These are phyloP conservation scores for Clarias magur DNA, from an alignment of 2,113 vertebrate species.

Conservation along the genomic window DNA sequence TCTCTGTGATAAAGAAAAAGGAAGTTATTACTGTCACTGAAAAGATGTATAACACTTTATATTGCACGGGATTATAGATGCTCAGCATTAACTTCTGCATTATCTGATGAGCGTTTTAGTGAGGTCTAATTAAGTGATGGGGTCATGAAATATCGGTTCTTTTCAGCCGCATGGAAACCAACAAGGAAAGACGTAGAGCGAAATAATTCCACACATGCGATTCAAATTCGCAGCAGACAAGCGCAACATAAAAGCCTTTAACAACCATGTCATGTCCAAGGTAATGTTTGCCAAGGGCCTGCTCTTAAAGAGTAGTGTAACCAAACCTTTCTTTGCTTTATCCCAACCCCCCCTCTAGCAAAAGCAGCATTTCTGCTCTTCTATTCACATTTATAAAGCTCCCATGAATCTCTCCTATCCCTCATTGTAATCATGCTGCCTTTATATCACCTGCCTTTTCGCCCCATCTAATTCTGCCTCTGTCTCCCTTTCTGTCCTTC, in stretches of 20 bases:
- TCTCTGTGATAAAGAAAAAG: slow-evolving; percentile 22
- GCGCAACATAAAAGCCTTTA: slow-evolving; percentile 39
- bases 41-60: background rate
- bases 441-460: slow-evolving; percentile 16
- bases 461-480: slow-evolving; percentile 27
- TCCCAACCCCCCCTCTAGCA: slow-evolving; percentile 27
- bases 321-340: slow-evolving; percentile 50
- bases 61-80: background rate
- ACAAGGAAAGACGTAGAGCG: background rate
- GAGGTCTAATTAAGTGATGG: background rate
- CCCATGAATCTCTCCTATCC: slow-evolving; percentile 20
- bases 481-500: slow-evolving; percentile 26
- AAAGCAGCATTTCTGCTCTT: slow-evolving; percentile 19
- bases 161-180: too few relatives aligned
- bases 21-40: slow-evolving; percentile 11
- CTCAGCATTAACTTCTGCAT: background rate
- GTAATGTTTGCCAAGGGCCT: slow-evolving; percentile 51
- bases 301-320: slow-evolving; percentile 43
- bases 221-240: background rate
- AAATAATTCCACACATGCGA: background rate
- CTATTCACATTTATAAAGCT: slow-evolving; percentile 30
- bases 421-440: slow-evolving; percentile 10
- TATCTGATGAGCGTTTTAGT: background rate
- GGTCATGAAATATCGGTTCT: background rate
- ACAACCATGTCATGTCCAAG: slow-evolving; percentile 42